Evolutionary conservation across 2,888 invertebrate genomes (phyloP), one percentile per base, ranked within the genome.

Genomic region (Pardosa pseudoannulata): DNA sequence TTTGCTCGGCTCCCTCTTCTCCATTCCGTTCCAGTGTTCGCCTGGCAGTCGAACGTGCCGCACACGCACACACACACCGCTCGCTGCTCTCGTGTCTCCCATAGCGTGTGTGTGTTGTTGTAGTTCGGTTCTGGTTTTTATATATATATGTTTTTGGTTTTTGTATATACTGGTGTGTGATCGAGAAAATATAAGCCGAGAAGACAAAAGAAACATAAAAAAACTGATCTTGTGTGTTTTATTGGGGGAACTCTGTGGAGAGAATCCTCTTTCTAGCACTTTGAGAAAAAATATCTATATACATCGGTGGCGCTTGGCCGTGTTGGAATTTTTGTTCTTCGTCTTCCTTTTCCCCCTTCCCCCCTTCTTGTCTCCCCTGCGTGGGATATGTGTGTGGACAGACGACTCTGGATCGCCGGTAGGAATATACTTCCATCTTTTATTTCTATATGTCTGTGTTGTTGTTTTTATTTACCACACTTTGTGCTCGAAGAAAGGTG

Each of bases 331-430:
- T 82, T 68, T 76, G 41, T 28, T 64, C 16, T 13, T 28, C 39
- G 16, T n/a, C 9, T 32, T 50, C 23, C 16, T 27, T 27, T 46
- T 64, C 16, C n/a, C n/a, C 1, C 28, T 23, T 56, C 23, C 39
- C 19, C n/a, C 32, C 50, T 73, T 31, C 62, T 16, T 13, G 23
- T 29, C 36, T 31, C 27, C 65, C 76, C 76, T 28, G 29, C 46
- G 71, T 75, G 78, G 83, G 83, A 85, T 85, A 85, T 85, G 83
- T 78, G 71, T 65, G 32, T 85, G 72, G 83, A 72, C 62, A 64
- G 29, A 39, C 32, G 32, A 67, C 70, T 27, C 41, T 78, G 83
- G 78, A 78, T 67, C 39, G 67, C 65, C 73, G 83, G 83, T 82
- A 82, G 82, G 76, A 75, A 64, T 62, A 62, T 56, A 56, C 11